phyloP scores from a whole-genome alignment of 2,113 vertebrate genomes.

The Xerus inauris region DNA sequence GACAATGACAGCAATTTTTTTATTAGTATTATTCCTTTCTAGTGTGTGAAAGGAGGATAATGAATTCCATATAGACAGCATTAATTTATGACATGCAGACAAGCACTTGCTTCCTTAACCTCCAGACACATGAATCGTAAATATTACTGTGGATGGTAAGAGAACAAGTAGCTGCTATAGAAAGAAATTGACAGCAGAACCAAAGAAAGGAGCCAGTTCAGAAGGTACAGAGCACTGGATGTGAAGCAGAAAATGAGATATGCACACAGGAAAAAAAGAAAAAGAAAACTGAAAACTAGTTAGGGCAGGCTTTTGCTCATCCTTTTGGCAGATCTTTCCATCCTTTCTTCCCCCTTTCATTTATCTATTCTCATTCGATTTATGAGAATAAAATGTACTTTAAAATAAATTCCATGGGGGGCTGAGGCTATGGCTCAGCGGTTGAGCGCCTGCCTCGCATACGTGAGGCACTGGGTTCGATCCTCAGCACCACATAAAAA shows the following conservation, averaged over 20 bases:
- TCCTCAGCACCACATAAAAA: too few relatives aligned
- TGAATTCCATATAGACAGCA: slow-evolving; percentile 63
- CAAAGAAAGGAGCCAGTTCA: not conserved
- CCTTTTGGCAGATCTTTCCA: not conserved
- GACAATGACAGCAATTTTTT: slow-evolving; percentile 69
- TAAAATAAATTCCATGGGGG: too few relatives aligned
- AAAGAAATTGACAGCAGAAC: slow-evolving; percentile 49
- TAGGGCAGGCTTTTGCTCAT: not conserved
- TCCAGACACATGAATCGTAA: slow-evolving; percentile 68
- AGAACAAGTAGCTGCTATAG: slow-evolving; percentile 33
- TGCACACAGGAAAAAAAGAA: not conserved
- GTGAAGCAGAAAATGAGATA: slow-evolving; percentile 50
- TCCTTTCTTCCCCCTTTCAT: not conserved
- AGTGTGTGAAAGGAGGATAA: slow-evolving; percentile 58
- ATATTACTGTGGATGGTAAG: slow-evolving; percentile 41
- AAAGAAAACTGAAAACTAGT: not conserved
- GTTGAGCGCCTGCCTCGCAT: too few relatives aligned
- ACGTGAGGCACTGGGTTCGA: too few relatives aligned
- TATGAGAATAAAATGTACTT: not conserved
- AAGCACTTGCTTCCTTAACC: slow-evolving; percentile 72
- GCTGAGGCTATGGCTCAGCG: too few relatives aligned
- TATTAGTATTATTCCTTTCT: slow-evolving; percentile 40
- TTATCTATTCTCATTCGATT: not conserved
- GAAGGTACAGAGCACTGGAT: not conserved
- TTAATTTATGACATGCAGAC: slow-evolving; percentile 75